These are phyloP conservation scores for Patiria miniata DNA, from an alignment of 35 echinoderm and acorn worm species.

Conservation along the genomic window DNA sequence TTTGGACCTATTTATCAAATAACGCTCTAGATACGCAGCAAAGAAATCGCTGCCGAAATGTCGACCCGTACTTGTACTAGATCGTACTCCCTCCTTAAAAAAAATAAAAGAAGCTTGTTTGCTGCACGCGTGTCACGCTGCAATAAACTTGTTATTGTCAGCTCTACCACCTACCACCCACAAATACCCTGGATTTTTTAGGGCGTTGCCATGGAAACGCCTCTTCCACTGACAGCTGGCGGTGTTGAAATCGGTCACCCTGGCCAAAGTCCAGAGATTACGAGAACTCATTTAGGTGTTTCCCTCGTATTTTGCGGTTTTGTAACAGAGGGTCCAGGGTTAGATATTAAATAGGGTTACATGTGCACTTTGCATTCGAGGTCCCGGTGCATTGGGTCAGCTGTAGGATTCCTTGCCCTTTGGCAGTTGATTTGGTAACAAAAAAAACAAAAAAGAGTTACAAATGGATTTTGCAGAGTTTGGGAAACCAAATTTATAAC, in stretches of 20 bases:
- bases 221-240: neutral
- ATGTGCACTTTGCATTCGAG: no score
- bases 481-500: no score
- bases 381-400: no score
- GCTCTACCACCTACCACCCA: neutral
- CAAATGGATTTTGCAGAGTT: no score
- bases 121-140: neutral
- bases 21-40: no score
- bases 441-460: no score
- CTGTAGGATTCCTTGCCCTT: no score
- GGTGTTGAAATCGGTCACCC: neutral
- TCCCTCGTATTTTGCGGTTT: neutral
- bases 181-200: conserved; percentile 9
- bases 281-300: neutral
- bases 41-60: neutral
- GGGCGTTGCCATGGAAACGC: neutral
- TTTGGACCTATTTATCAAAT: conserved; percentile 2
- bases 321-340: neutral
- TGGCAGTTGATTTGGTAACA: no score
- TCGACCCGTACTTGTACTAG: no score
- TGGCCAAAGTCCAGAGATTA: neutral
- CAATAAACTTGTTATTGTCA: neutral
- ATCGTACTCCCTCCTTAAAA: no score
- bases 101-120: neutral
- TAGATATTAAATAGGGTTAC: neutral